Base-by-base conservation (phyloP, 1,140 invertebrate species). In the Conus ventricosus region DNA sequence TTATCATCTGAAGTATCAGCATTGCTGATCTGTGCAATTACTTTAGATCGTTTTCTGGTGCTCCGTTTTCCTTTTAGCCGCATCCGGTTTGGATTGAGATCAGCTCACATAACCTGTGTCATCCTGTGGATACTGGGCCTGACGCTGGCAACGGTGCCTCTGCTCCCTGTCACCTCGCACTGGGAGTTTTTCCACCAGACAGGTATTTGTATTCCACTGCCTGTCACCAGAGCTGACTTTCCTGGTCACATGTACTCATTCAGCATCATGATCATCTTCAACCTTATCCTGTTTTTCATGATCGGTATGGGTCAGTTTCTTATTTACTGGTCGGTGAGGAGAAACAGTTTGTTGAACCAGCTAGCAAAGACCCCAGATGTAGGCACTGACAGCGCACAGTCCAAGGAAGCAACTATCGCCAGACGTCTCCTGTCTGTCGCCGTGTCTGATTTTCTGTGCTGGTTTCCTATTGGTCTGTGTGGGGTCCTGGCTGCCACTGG, bases 21-120 rank as follows among this genome's bases (percentile, higher is more conserved):
- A 2, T 90, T 88, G 11, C 75, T 92, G 8, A 82, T 93, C 23
- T 87, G 89, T 63, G 54, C 92, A 1, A 92, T 93, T 76, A 91
- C 93, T 11, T 23, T 91, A 6, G 93, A 93, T 57, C 39, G 93
- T 51, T 89, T 90, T 76, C 39, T 93, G 0, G 85, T 85, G 13
- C 87, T 93, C 20, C 89, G 90, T 17, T 93, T 88, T 88, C 92
- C 92, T 55, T 92, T 93, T 39, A 71, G 85, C 20, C 63, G 89
- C 8, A 25, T 39, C 8, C 25, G 63, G 7, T 75, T 92, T 4
- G 88, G 39, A 53, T n/a, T 80, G 5, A 89, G 67, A 71, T 80
- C 78, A 13, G 88, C 90, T 10, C 57, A 76, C 7, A 25, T 89
- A n/a, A 27, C 83, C 20, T 57, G 71, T 25, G 55, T 57, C 54